Base-by-base conservation (phyloP, 2,113 vertebrate genomes). In the Leptodactylus fuscus region DNA sequence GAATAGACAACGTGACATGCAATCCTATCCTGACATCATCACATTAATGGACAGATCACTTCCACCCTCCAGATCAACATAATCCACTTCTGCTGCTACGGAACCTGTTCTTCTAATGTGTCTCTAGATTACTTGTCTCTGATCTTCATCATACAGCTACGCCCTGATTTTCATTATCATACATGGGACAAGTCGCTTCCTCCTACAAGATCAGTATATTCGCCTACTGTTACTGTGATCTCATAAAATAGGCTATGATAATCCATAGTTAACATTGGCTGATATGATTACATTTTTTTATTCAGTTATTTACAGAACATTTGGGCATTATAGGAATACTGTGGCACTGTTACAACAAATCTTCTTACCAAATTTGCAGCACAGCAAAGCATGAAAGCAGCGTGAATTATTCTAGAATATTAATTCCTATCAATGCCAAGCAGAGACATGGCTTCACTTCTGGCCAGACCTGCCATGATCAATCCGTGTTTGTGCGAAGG, bases 381-480 rank as follows among this genome's bases (percentile, higher is more conserved):
- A 18, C 48, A 70, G 46, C 18, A 78, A 78, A 55, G 60, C 73
- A 22, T 79, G 48, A 69, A 70, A 34, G 48, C 20, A 24, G 16
- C 29, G 13, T 44, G 70, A 76, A 73, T 65, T 53, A 51, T 75
- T 48, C 29, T 60, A 51, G 15, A 44, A 41, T 44, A 74, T 83
- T 46, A 48, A 49, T 24, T 83, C 82, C 71, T 36, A 76, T 83
- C 27, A 62, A 32, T 10, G 55, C 49, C 20, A 29, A 51, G 44
- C 65, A 49, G n/a, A 51, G 44, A 51, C 24, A n/a, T 5, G 24
- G 3, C 18, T 5, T 58, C 20, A 76, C 82, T 83, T 46, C 20
- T 5, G 53, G 82, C 71, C 18, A 60, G 29, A 8, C 4, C 29
- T 79, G 74, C 60, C 75, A 70, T 38, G 18, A 70, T 27, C 60